Base-by-base conservation (phyloP, 1,140 invertebrate genomes). In the Vollenhovia emeryi region DNA sequence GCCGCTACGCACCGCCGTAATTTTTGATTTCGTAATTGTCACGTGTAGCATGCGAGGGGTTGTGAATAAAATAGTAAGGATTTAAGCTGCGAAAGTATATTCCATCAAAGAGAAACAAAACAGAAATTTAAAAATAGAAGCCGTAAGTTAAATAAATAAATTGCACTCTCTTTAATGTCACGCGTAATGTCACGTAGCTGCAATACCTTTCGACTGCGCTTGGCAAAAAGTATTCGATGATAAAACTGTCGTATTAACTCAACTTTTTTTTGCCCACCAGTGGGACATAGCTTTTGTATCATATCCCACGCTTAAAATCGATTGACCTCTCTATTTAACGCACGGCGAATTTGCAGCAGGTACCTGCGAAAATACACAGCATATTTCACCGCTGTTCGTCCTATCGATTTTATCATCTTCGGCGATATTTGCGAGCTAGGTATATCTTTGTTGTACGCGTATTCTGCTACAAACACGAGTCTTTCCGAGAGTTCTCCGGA, bases 401-500 rank as follows among this genome's bases (percentile, higher is more conserved):
- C 50, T 59, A 73, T 82, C 66, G 66, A 73, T 82, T 82, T 82
- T 82, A 82, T 82, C 36, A 15, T 43, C 36, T 71, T 24, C 15
- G 36, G 45, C 36, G 55, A 57, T 82, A 73, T 82, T 55, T 82
- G 27, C 36, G n/a, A 2, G 33, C 50, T 73, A n/a, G n/a, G n/a
- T n/a, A 57, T 40, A 43, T 82, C 66, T 59, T 82, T 45, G 27
- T 73, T 52, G 27, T 60, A 82, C 52, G 66, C 66, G 18, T 55
- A n/a, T 66, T 36, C n/a, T 40, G 18, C 27, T 24, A 21, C 33
- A 64, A 33, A 18, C 55, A 18, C 4, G 15, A 60, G 27, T 30
- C 48, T 48, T 18, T 15, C 30, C 5, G 64, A 50, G 48, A 18
- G 15, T 52, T 68, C 60, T 40, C 7, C 33, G 76, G 78, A 59